A percentile compares a stretch with the other conserved stretches of the same genome.
Evolutionary conservation across 2,113 vertebrate genomes (phyloP).

Genomic region (Nycticorax nycticorax): DNA sequence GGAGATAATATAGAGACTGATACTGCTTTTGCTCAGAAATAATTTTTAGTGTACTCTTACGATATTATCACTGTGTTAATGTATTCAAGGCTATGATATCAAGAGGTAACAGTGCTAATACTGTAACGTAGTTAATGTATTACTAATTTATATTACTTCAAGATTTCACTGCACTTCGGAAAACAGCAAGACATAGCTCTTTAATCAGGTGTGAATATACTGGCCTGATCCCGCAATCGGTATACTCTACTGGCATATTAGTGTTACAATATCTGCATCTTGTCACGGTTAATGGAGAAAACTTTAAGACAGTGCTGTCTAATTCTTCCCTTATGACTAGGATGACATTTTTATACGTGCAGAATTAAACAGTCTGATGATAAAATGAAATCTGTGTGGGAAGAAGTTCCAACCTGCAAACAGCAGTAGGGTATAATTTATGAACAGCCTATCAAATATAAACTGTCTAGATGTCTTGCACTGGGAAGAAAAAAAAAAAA

Average conservation of each 20-base stretch:
- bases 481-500: not conserved
- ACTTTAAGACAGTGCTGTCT: slow-evolving; percentile 20
- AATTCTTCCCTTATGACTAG: slow-evolving; percentile 53
- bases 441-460: slow-evolving; percentile 31
- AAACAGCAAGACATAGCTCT: not conserved
- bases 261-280: not conserved
- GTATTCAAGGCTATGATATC: not conserved
- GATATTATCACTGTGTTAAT: not conserved
- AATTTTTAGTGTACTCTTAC: not conserved
- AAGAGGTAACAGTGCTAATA: not conserved
- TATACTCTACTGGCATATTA: not conserved
- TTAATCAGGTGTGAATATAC: not conserved
- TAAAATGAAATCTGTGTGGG: slow-evolving; percentile 66
- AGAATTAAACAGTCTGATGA: slow-evolving; percentile 64
- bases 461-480: slow-evolving; percentile 25
- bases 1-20: not conserved
- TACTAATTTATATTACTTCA: not conserved
- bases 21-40: not conserved
- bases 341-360: slow-evolving; percentile 58
- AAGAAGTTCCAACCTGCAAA: slow-evolving; percentile 60
- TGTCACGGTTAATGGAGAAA: slow-evolving; percentile 18
- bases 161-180: not conserved
- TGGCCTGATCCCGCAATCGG: not conserved
- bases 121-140: slow-evolving; percentile 15
- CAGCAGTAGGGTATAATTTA: slow-evolving; percentile 55